These are phyloP conservation scores for Drosophila truncata DNA, from an alignment of 1,140 invertebrate genomes.

Conservation along the genomic window DNA sequence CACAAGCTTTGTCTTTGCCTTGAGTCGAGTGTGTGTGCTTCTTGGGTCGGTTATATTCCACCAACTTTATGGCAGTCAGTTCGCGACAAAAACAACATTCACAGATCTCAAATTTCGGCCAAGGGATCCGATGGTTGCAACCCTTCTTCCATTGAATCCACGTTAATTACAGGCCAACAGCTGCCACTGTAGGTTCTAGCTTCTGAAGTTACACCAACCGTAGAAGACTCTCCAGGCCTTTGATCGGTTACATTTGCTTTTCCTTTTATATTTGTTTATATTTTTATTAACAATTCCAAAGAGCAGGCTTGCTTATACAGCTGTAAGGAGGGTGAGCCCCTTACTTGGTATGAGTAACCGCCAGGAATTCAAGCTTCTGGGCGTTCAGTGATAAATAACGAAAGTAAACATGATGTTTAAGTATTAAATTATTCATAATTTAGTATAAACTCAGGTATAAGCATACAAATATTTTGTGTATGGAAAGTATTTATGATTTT, in stretches of 20 bases:
- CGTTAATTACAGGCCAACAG: slow-evolving; percentile 30
- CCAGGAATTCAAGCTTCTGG: background rate
- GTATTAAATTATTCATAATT: background rate
- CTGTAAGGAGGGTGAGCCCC: background rate
- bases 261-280: too few species aligned
- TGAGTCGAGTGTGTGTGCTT: slow-evolving; percentile 10
- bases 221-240: background rate
- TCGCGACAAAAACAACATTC: slow-evolving; percentile 11
- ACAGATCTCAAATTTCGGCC: slow-evolving; percentile 67
- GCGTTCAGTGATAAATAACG: background rate
- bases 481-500: background rate
- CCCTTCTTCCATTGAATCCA: slow-evolving; percentile 18
- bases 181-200: slow-evolving; percentile 3
- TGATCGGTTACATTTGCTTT: background rate
- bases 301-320: slow-evolving; percentile 1
- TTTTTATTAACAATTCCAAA: slow-evolving; percentile 1
- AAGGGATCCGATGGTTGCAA: slow-evolving; percentile 42
- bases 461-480: background rate
- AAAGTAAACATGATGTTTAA: background rate
- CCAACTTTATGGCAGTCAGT: slow-evolving; percentile 57
- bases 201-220: slow-evolving; percentile 9
- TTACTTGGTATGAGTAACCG: background rate
- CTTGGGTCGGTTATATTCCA: slow-evolving; percentile 26
- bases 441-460: background rate
- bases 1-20: slow-evolving; percentile 5